A percentile compares a stretch with the other conserved stretches of the same genome.
These are phyloP conservation scores for Cerastoderma edule DNA, from an alignment of 2,888 invertebrate genomes.

Conservation along the genomic window DNA sequence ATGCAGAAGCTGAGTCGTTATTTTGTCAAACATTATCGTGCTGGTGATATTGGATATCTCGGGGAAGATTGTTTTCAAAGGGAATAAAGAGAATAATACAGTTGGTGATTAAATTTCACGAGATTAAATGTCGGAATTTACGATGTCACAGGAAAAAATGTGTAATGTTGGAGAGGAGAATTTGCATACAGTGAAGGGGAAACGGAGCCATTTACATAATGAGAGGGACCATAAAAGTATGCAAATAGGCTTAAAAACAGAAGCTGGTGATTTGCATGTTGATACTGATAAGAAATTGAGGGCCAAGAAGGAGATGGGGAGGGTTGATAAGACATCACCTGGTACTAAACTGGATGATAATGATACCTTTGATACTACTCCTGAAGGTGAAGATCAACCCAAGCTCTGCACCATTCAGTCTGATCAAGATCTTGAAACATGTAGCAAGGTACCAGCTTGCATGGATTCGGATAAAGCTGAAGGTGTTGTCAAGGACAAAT, in stretches of 20 bases:
- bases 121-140: slow-evolving; percentile 40
- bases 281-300: slow-evolving; percentile 30
- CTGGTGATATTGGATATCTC: slow-evolving; percentile 40
- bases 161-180: slow-evolving; percentile 19
- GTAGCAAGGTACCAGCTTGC: too few species aligned
- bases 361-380: too few species aligned
- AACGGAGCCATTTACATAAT: slow-evolving; percentile 35
- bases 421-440: too few species aligned
- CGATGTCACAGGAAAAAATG: slow-evolving; percentile 19
- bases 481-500: too few species aligned
- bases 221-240: slow-evolving; percentile 27
- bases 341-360: too few species aligned
- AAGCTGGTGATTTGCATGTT: slow-evolving; percentile 32
- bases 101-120: slow-evolving; percentile 34
- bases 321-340: slow-evolving; percentile 15
- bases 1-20: slow-evolving; percentile 45
- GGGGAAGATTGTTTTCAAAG: slow-evolving; percentile 31
- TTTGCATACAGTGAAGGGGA: slow-evolving; percentile 20
- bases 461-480: too few species aligned
- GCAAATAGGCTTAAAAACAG: slow-evolving; percentile 28
- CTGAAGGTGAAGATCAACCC: too few species aligned
- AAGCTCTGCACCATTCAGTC: too few species aligned
- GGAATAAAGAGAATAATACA: slow-evolving; percentile 43
- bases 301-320: slow-evolving; percentile 11
- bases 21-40: slow-evolving; percentile 39